These are phyloP conservation scores for Phataginus tricuspis DNA, from an alignment of 2,797 vertebrate species.

Conservation along the genomic window DNA sequence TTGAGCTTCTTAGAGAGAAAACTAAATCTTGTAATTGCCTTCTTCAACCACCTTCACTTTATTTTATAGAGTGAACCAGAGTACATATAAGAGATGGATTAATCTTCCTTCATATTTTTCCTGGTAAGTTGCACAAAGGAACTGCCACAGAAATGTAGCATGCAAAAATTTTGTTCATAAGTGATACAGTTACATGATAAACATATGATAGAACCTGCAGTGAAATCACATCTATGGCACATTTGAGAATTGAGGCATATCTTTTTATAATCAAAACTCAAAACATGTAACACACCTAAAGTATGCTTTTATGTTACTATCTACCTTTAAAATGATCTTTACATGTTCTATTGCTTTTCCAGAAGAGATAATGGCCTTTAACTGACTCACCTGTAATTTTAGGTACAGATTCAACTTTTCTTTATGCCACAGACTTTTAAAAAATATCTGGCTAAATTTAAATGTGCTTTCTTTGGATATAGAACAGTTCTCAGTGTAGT, in stretches of 20 bases:
- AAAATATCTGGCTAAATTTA: background rate
- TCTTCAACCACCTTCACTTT: conserved; percentile 54
- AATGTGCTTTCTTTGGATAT: background rate
- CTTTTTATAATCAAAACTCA: background rate
- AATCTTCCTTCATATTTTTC: conserved; percentile 36
- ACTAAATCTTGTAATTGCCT: conserved; percentile 70
- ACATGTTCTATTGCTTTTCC: background rate
- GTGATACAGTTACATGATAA: background rate
- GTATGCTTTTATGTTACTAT: background rate
- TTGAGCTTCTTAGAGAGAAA: conserved; percentile 67
- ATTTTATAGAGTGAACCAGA: conserved; percentile 57
- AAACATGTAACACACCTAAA: background rate
- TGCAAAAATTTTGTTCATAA: conserved; percentile 8
- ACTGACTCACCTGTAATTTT: background rate
- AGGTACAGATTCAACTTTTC: background rate
- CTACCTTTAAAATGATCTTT: background rate
- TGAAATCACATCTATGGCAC: background rate
- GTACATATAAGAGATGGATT: conserved; percentile 52
- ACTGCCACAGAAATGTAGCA: background rate
- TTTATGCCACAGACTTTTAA: background rate
- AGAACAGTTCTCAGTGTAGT: background rate
- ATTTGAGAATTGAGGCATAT: background rate
- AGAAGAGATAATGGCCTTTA: background rate
- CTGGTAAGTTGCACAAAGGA: background rate
- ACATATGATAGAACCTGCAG: background rate